Percentiles rank a stretch among this genome's conserved stretches.
phyloP scores from a whole-genome alignment of 1,140 invertebrate genomes.

The Drosophila oshimai region DNA sequence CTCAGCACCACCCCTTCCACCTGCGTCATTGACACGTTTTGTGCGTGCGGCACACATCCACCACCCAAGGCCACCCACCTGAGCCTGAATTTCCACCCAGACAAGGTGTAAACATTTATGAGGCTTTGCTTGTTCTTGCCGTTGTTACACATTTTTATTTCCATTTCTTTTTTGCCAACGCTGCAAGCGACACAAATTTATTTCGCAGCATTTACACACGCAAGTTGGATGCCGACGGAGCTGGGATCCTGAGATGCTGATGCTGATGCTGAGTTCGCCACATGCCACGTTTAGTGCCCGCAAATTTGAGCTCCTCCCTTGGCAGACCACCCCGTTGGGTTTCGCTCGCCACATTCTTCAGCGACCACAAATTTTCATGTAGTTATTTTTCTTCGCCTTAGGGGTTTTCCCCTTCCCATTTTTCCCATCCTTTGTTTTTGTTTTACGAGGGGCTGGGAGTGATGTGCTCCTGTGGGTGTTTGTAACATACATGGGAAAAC shows the following conservation, averaged over 20 bases:
- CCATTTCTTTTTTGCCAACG: conserved; percentile 41
- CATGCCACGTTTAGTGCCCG: conserved; percentile 74
- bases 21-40: conserved; percentile 72
- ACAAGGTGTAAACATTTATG: conserved; percentile 79
- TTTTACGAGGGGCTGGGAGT: conserved; percentile 11
- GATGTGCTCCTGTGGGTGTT: not conserved
- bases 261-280: conserved; percentile 44
- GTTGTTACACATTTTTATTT: conserved; percentile 44
- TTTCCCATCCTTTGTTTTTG: not conserved
- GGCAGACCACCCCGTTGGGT: conserved; percentile 17
- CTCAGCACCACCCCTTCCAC: not conserved
- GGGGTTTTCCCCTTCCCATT: not conserved
- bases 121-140: conserved; percentile 45
- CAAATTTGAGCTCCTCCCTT: conserved; percentile 62
- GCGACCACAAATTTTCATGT: conserved; percentile 76
- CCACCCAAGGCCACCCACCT: not conserved
- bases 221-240: conserved; percentile 26
- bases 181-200: conserved; percentile 76
- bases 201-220: conserved; percentile 72
- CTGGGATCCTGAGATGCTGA: not conserved
- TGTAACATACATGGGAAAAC: not conserved
- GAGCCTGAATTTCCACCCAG: conserved; percentile 28
- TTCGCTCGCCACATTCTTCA: conserved; percentile 51
- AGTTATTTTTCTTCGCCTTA: conserved; percentile 67
- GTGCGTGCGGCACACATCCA: conserved; percentile 10